A percentile compares a stretch with the other conserved stretches of the same genome.
phyloP scores from a whole-genome alignment of 2,888 invertebrate genomes.

The Amblyjoppa fuscipennis region DNA sequence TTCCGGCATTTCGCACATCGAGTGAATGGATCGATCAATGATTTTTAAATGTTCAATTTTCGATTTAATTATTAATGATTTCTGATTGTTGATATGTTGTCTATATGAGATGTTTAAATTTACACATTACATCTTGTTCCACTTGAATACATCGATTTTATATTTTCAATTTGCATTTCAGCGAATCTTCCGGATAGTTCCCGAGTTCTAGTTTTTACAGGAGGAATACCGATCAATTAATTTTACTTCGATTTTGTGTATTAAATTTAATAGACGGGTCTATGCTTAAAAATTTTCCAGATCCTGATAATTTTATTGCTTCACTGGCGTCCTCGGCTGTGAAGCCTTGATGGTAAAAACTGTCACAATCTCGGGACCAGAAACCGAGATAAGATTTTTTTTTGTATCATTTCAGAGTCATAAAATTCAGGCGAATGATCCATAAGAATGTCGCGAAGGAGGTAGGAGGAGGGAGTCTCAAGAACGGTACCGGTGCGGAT shows the following conservation, averaged over 20 bases:
- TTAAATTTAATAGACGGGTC: not conserved
- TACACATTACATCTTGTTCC: too few relatives aligned
- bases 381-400: not conserved
- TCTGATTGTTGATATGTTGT: too few relatives aligned
- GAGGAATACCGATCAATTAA: too few relatives aligned
- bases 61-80: too few relatives aligned
- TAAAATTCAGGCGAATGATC: slow-evolving; percentile 36
- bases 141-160: too few relatives aligned
- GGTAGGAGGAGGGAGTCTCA: slow-evolving; percentile 45
- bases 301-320: not conserved
- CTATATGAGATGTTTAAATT: too few relatives aligned
- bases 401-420: slow-evolving; percentile 1
- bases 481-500: slow-evolving; percentile 59
- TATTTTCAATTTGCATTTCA: too few relatives aligned
- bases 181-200: too few relatives aligned
- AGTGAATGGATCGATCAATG: too few relatives aligned
- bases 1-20: too few relatives aligned
- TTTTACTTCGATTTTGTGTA: not conserved
- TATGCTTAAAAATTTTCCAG: not conserved
- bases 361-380: not conserved
- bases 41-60: too few relatives aligned
- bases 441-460: slow-evolving; percentile 56
- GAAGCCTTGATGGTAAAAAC: not conserved
- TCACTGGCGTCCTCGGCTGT: not conserved
- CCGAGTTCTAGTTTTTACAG: too few relatives aligned